Conservation (phyloP, 2,888 invertebrate species). For the Coleophora deauratella region DNA sequence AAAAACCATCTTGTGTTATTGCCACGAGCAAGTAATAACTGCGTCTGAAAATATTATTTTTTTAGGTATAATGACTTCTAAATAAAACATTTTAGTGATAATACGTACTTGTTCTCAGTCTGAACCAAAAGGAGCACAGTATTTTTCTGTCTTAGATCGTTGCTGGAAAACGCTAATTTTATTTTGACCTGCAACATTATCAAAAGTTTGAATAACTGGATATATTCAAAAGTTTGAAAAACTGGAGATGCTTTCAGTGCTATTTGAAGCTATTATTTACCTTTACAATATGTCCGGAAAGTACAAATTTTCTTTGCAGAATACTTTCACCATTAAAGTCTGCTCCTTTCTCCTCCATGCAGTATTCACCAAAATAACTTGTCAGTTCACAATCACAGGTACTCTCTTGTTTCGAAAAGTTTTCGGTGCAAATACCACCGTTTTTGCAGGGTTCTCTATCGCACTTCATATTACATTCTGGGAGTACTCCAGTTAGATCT, state of each 20-base stretch:
- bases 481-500: conserved; percentile 80
- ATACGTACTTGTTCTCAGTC: conserved; percentile 84
- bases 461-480: conserved; percentile 92
- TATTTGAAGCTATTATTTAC: conserved; percentile 22
- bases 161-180: conserved; percentile 90
- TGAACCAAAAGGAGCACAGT: conserved; percentile 86
- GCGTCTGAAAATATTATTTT: conserved; percentile 64
- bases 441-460: conserved; percentile 91
- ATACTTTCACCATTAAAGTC: conserved; percentile 92
- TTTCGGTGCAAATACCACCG: conserved; percentile 89
- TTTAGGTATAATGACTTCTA: too few species aligned
- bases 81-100: not conserved
- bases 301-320: conserved; percentile 83
- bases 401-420: conserved; percentile 88
- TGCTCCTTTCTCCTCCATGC: conserved; percentile 92
- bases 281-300: conserved; percentile 78
- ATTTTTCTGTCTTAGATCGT: conserved; percentile 84
- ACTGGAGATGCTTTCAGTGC: too few species aligned
- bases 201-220: too few species aligned
- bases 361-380: conserved; percentile 91
- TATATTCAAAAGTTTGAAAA: too few species aligned
- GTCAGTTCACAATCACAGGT: conserved; percentile 92
- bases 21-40: conserved; percentile 89
- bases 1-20: conserved; percentile 86
- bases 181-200: conserved; percentile 78